Percentiles rank a stretch among this genome's conserved stretches.
These are phyloP conservation scores for Aphyosemion australe DNA, from an alignment of 2,113 vertebrate species.

Conservation along the genomic window DNA sequence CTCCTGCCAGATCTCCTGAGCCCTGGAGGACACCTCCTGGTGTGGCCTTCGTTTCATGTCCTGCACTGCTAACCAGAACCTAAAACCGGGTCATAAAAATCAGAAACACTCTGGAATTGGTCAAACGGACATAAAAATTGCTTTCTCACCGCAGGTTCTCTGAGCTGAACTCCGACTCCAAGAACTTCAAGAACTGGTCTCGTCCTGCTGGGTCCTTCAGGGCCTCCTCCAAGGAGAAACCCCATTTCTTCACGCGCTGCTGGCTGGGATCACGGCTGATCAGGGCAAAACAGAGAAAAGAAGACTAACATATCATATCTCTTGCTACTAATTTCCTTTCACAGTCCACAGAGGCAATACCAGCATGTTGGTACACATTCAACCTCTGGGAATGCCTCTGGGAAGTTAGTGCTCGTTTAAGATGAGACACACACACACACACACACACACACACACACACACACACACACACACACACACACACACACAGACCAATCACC, in stretches of 20 bases:
- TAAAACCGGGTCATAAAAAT: constrained; percentile 39
- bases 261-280: constrained; percentile 92
- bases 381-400: constrained; percentile 23
- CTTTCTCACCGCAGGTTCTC: constrained; percentile 91
- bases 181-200: constrained; percentile 92
- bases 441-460: no score
- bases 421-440: constrained; percentile 14
- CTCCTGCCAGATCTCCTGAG: constrained; percentile 96
- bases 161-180: constrained; percentile 97
- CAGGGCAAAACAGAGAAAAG: background rate
- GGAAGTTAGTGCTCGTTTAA: constrained; percentile 10
- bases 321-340: background rate
- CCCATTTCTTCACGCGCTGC: constrained; percentile 93
- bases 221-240: constrained; percentile 92
- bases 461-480: no score
- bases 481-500: constrained; percentile 17
- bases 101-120: no score
- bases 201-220: constrained; percentile 90
- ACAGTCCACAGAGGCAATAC: background rate
- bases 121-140: background rate
- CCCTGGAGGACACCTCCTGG: constrained; percentile 86
- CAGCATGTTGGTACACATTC: background rate
- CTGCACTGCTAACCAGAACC: constrained; percentile 96
- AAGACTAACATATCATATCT: background rate
- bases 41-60: constrained; percentile 92